Base-by-base conservation (phyloP, 2,888 invertebrate genomes). In the Cheilosia vulpina region DNA sequence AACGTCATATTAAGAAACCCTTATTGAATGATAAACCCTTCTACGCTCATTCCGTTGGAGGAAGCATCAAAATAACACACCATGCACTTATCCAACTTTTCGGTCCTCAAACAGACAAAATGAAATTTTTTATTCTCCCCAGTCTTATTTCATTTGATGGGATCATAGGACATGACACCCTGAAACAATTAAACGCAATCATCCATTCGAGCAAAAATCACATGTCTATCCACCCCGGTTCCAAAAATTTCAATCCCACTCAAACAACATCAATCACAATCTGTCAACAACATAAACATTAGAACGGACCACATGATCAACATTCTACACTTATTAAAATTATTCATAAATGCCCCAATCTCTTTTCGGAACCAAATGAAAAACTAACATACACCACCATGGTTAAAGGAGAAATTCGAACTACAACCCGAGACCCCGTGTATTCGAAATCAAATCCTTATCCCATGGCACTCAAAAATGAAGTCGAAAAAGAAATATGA, bases 361-460 rank as follows among this genome's bases (percentile, higher is more conserved):
- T 69, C 2, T 77, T 77, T 52, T 53, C 53, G 2, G 62, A 69
- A 9, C 77, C 69, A n/a, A n/a, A n/a, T n/a, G n/a, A n/a, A n/a
- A n/a, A n/a, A n/a, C 77, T 2, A 60, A 82, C n/a, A n/a, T n/a
- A n/a, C n/a, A n/a, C n/a, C n/a, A n/a, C 83, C 38, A 45, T 38
- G 15, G 82, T 84, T 24, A 68, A 55, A 53, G 87, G 72, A 13
- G 57, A 62, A 76, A 87, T 87, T 7, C 31, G 69, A 43, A 87
- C 82, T 17, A 53, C 34, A 11, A 38, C 66, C 3, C 41, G 75
- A 34, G 19, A 55, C 13, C 68, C 76, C 9, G 62, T 87, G n/a
- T n/a, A n/a, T n/a, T n/a, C 58, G 31, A 82, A 62, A 65, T 52
- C 34, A 9, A 72, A 80, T 11, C 69, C 75, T 2, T 85, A 76